Base-by-base conservation (phyloP, 2,797 vertebrate genomes). In the Gymnothorax reevesii region DNA sequence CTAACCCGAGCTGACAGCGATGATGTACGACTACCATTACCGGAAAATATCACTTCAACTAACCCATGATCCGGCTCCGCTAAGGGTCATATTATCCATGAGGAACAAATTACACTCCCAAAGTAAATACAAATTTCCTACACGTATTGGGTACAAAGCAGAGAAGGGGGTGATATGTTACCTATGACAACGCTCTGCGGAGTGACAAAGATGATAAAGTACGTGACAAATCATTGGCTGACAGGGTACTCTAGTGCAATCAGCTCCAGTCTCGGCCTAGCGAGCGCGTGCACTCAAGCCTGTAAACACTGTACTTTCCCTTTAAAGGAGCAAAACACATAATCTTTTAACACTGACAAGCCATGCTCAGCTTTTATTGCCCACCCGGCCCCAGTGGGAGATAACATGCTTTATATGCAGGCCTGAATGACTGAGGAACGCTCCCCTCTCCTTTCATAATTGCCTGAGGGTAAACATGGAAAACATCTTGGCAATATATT, bases 11-110 rank as follows among this genome's bases (percentile, higher is more conserved):
- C 97, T 99, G 98, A 99, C 98, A 99, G 97, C 97, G 93, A 96
- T 99, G 98, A 99, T 99, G 97, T 98, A 99, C 97, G 98, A 99
- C 98, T 97, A 98, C 98, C 97, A 99, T 99, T 99, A 99, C 97
- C 95, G 97, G 98, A 98, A 99, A 99, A 99, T 99, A 99, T 99
- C 98, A 99, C 98, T 99, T 99, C 98, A 99, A 99, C 98, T 99
- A 99, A 99, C 98, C 98, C 97, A 97, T 99, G 98, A 99, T 99
- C 98, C 97, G 95, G 97, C 97, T 97, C 98, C 95, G 97, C 97
- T 98, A 97, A 98, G 98, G 98, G 98, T 99, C 98, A 99, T 97
- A 97, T 99, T 99, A 99, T 98, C 98, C 98, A 98, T 95, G 97
- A 99, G 98, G 98, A 99, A 99, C 98, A 99, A 99, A 99, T 99